These are phyloP conservation scores for Halcyon malimbica DNA, from an alignment of 2,113 vertebrate genomes.

Conservation along the genomic window DNA sequence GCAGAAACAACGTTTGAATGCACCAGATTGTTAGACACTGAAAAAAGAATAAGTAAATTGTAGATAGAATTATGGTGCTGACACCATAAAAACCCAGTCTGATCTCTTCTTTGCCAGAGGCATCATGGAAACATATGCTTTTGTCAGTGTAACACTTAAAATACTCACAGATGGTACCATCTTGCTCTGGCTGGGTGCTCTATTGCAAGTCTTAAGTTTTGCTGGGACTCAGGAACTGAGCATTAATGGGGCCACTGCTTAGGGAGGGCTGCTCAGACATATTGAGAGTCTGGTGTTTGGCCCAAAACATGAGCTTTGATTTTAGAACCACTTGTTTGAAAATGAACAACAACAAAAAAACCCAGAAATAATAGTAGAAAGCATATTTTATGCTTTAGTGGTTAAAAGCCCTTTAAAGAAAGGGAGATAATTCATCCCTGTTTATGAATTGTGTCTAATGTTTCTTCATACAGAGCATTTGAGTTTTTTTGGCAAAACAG, in stretches of 20 bases:
- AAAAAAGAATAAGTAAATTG: neutral
- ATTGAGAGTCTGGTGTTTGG: neutral
- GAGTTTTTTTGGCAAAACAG: neutral
- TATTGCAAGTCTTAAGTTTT: neutral
- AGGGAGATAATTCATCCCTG: neutral
- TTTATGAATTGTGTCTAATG: neutral
- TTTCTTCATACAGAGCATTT: neutral
- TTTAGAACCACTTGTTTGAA: neutral
- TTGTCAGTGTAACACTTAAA: neutral
- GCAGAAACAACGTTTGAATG: neutral
- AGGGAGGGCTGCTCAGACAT: neutral
- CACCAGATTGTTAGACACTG: neutral
- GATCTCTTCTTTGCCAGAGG: neutral
- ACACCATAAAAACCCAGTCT: neutral
- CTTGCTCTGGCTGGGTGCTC: neutral
- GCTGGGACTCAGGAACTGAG: neutral
- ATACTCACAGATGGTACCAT: neutral
- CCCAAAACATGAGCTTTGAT: neutral
- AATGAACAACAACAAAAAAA: neutral
- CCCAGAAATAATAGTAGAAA: neutral
- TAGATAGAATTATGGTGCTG: neutral
- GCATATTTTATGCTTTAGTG: neutral
- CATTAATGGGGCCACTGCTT: neutral
- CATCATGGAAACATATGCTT: neutral
- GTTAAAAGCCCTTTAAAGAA: neutral